phyloP scores from a whole-genome alignment of 2,888 invertebrate genomes.

The Biston stratarius region DNA sequence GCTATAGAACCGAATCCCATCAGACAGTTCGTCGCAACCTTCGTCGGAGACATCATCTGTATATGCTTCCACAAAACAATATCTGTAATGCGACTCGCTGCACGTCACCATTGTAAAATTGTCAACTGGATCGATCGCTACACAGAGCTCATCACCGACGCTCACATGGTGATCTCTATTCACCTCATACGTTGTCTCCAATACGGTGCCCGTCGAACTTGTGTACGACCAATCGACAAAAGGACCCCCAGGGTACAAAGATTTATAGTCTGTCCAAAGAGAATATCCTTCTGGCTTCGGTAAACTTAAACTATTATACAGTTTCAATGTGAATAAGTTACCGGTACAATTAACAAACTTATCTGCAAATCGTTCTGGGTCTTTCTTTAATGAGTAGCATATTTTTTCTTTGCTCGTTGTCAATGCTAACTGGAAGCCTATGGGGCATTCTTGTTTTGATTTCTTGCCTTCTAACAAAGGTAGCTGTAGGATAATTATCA shows the following conservation, averaged over 20 bases:
- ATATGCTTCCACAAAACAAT: slow-evolving; percentile 74
- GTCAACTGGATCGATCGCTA: slow-evolving; percentile 64
- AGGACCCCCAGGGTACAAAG: slow-evolving; percentile 74
- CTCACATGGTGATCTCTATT: slow-evolving; percentile 52
- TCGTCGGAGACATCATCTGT: slow-evolving; percentile 49
- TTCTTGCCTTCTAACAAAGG: slow-evolving; percentile 51
- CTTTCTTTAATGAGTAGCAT: slow-evolving; percentile 71
- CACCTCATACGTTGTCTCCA: slow-evolving; percentile 61
- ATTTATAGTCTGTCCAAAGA: slow-evolving; percentile 79
- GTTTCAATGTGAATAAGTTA: slow-evolving; percentile 67
- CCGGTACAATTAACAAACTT: slow-evolving; percentile 72
- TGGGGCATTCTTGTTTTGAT: slow-evolving; percentile 61
- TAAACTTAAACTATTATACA: slow-evolving; percentile 64
- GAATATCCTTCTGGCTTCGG: slow-evolving; percentile 52
- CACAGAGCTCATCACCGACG: slow-evolving; percentile 67
- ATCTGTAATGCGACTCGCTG: slow-evolving; percentile 69
- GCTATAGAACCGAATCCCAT: slow-evolving; percentile 63
- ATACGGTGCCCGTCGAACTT: slow-evolving; percentile 58
- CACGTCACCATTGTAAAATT: slow-evolving; percentile 70
- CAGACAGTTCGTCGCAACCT: slow-evolving; percentile 58
- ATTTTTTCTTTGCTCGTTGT: slow-evolving; percentile 54
- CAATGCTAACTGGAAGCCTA: slow-evolving; percentile 68
- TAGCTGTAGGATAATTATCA: slow-evolving; percentile 52
- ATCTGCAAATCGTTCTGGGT: slow-evolving; percentile 70
- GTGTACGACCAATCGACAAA: slow-evolving; percentile 75